Evolutionary conservation across 2,113 vertebrate genomes (phyloP), one percentile per base, ranked within the genome.

Genomic region (Galemys pyrenaicus): DNA sequence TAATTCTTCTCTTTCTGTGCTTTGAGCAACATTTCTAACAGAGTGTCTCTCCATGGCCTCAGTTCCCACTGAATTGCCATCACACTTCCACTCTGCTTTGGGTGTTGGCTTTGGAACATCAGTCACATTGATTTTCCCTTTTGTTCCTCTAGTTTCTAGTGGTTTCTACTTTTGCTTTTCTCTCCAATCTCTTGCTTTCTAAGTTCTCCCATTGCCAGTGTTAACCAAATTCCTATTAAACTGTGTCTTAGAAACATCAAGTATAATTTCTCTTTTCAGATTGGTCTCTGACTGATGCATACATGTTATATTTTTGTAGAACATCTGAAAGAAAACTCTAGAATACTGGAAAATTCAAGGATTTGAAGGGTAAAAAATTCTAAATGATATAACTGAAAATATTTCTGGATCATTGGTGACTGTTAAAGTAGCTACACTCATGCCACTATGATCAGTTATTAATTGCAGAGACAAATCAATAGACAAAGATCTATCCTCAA

Each of bases 211-310:
- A 67, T 73, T 79, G 46, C 9, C 37, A 58, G 11, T 56, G 28
- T n/a, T 81, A 78, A 85, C 17, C 24, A 75, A 68, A 75, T 6
- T 83, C 10, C 35, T 92, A 37, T 58, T 92, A 87, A 93, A 75
- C 5, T 41, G 35, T 6, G 80, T 39, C 22, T 32, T 51, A 35
- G 84, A 92, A 87, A 62, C 2, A 65, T 32, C 6, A 54, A 83
- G 51, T 78, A 11, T 64, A 87, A 54, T 60, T 90, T 93, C 60
- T 95, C 6, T 20, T 71, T 96, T 92, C 58, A 51, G 39, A 44
- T 24, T 44, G 16, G 17, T 91, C 11, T 24, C 28, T 44, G 56
- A 78, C 44, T 30, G 35, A 84, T 70, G 87, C 12, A 71, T 6
- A 94, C 3, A 71, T 73, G 12, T 46, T 95, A 35, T 91, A 73